Percentiles rank a stretch among this genome's conserved stretches.
phyloP scores from a whole-genome alignment of 2,113 vertebrate species.

The Sardina pilchardus region DNA sequence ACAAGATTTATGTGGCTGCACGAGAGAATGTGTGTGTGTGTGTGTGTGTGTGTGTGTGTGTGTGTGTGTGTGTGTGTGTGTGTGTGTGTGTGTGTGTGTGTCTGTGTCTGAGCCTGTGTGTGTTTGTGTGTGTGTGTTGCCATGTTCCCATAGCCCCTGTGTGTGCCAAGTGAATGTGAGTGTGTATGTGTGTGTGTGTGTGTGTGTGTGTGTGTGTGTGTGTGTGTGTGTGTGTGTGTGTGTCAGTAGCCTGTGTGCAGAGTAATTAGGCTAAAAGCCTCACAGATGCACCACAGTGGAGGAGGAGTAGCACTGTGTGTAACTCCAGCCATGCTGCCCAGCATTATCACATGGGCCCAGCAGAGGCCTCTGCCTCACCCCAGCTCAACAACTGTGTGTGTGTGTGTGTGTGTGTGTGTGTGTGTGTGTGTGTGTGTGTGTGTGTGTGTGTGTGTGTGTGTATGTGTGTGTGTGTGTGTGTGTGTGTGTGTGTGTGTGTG shows the following conservation, averaged over 20 bases:
- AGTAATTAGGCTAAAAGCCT: constrained; percentile 37
- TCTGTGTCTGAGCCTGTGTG: neutral
- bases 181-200: constrained; percentile 4
- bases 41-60: neutral
- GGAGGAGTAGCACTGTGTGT: neutral
- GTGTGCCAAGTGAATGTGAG: neutral
- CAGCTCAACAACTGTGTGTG: neutral
- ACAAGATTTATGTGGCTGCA: neutral
- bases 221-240: constrained; percentile 12
- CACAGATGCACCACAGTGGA: constrained; percentile 8
- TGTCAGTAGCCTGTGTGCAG: neutral
- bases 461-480: neutral
- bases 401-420: constrained; percentile 7
- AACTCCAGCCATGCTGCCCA: neutral
- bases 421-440: constrained; percentile 1
- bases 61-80: neutral
- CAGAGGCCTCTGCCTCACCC: neutral
- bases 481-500: neutral
- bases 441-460: neutral
- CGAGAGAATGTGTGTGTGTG: neutral
- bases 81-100: neutral
- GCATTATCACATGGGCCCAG: neutral
- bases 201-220: neutral
- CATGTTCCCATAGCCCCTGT: neutral
- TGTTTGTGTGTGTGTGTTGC: neutral